Percentiles rank a stretch among this genome's conserved stretches.
Conservation (phyloP, 1,140 invertebrate species). For the Procambarus virginalis region DNA sequence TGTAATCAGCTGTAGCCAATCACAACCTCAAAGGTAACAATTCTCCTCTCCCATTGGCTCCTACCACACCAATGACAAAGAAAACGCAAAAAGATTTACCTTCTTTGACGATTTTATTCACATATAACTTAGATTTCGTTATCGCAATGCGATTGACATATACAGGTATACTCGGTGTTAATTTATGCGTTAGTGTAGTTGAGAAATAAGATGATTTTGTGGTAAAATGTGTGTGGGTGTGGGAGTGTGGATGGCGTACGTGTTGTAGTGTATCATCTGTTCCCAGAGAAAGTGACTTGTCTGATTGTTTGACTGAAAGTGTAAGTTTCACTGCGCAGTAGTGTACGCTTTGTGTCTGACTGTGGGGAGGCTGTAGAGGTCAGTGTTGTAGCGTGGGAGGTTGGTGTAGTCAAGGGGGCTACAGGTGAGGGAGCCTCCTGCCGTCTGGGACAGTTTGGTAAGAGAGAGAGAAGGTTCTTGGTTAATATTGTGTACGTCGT, state of each 20-base stretch:
- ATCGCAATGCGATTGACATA: too few species aligned
- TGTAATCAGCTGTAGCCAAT: slow-evolving; percentile 22
- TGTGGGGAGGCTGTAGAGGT: neutral
- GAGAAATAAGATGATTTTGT: neutral
- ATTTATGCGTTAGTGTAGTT: neutral
- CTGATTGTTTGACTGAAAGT: slow-evolving; percentile 28
- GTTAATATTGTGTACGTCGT: too few species aligned
- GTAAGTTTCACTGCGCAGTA: slow-evolving; percentile 31
- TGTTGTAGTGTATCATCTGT: slow-evolving; percentile 21
- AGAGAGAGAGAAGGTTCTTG: too few species aligned
- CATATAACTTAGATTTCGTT: neutral
- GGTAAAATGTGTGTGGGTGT: neutral
- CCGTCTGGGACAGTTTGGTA: too few species aligned
- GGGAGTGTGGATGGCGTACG: neutral
- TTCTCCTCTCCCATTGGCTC: neutral
- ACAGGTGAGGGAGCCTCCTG: too few species aligned
- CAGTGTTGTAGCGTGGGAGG: neutral
- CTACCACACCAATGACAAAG: neutral
- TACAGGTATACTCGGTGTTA: neutral
- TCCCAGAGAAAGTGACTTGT: slow-evolving; percentile 30
- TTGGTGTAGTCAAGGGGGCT: neutral
- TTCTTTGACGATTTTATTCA: neutral
- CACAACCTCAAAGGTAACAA: neutral
- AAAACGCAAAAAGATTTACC: slow-evolving; percentile 10
- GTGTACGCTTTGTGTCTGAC: neutral